Evolutionary conservation across 2,113 vertebrate genomes (phyloP), one percentile per base, ranked within the genome.

Genomic region (Phrynocephalus versicolor): DNA sequence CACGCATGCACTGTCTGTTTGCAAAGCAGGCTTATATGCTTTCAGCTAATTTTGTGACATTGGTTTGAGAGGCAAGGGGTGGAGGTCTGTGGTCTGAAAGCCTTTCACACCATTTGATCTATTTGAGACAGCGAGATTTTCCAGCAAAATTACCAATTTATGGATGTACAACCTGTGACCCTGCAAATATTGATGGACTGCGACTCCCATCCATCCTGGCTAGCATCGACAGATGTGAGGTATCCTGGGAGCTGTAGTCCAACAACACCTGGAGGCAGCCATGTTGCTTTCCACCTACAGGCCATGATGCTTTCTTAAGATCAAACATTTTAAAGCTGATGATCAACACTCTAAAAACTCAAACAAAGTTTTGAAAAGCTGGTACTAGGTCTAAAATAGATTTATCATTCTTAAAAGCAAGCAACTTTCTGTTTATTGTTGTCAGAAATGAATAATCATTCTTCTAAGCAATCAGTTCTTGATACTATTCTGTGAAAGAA

Each of bases 401-500:
- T 74, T 75, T 65, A 90, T 30, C 84, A 85, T 39, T 84, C 71
- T 77, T 80, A 41, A 90, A 91, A 89, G 71, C 72, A 92, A 80
- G 39, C 86, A 86, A 88, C 70, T 91, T 92, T 91, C 84, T 72
- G 89, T 88, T 72, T 86, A 73, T 21, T 71, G 72, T 18, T 82
- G 80, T 27, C 30, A 89, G 71, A 89, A 89, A 84, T 3, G 21
- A 45, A 88, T 75, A 88, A 77, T 6, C 55, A 37, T 67, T 79
- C 71, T 16, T 37, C 15, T 19, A 79, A 8, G 69, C 33, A 77
- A 57, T 8, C 55, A 57, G 55, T 25, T 51, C 15, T 45, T 23
- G 3, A 67, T 30, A 58, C 80, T 41, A n/a, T 8, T 10, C 55
- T 60, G 21, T 55, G 45, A 80, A n/a, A 8, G 57, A 3, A 33